Evolutionary conservation across 2,797 vertebrate genomes (phyloP), one percentile per base, ranked within the genome.

Genomic region (Enteromius thamalakanensis): DNA sequence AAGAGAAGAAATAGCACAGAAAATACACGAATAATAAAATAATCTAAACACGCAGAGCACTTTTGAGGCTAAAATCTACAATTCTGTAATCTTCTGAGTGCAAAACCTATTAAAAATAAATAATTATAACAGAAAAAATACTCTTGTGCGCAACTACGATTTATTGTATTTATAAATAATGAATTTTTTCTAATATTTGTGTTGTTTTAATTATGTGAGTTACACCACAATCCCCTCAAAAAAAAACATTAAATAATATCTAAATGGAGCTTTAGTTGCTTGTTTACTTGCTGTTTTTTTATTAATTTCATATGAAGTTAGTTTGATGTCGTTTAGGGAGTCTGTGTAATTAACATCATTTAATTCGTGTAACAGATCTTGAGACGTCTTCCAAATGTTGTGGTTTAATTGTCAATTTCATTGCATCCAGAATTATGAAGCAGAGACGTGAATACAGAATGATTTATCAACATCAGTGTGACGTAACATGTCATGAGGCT

Each of bases 361-460:
- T 47, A 5, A 29, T 26, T 26, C 4, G 1, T 62, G 58, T 12
- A 8, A 8, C 10, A 51, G 37, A 55, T 45, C 17, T 78, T 6
- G 11, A 42, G 9, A 19, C 37, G 6, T 65, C 47, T 75, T 79
- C 23, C 17, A 45, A 53, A 55, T 21, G 3, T 34, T 53, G 49
- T 47, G 65, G 37, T 80, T 84, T 80, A 75, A 84, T 69, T 45
- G 79, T 9, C 80, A 11, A 26, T 26, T 1, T 58, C 23, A 58
- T 26, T 12, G 29, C 65, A 53, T 68, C 60, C 62, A 34, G 7
- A 67, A 78, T 49, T 26, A 55, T 21, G 19, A 80, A 40, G 14
- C 23, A 55, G 12, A 32, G 19, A 58, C 42, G 34, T 60, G 51
- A 70, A 58, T 21, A 70, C 67, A 80, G 8, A 17, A 8, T 32